Evolutionary conservation across 1,140 invertebrate species (phyloP), one percentile per base, ranked within the genome.

Genomic region (Lysiphlebus fabarum): DNA sequence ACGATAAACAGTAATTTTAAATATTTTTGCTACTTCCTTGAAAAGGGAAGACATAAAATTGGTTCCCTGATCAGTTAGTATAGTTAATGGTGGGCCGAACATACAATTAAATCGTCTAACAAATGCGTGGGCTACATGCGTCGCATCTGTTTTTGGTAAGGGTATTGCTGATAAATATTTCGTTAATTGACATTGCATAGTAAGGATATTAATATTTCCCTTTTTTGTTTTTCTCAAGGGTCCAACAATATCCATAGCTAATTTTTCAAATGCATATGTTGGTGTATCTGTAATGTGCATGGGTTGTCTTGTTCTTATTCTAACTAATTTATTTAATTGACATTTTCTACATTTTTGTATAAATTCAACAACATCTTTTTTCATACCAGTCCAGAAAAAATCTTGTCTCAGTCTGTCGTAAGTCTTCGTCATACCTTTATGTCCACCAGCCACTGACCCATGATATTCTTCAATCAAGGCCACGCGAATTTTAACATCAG

Each of bases 1-100:
- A 42, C 61, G 62, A 10, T 68, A 48, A 47, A 68, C 62, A 42
- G 62, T 61, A 34, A 67, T 71, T 58, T 49, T 60, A 49, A 70
- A 67, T 42, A 64, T 33, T 63, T 69, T 67, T 1, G 58, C 58
- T 11, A 69, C 12, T 49, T 61, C 7, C 55, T 63, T 64, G 7
- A 73, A 62, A 11, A 68, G 12, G 0, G 64, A 53, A 41, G 57
- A 62, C 1, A 58, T 58, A 40, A 73, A 71, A 53, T 72, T 65
- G 12, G 26, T 12, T 12, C 69, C 70, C 65, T 68, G 61, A 57
- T 74, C 70, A 0, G 70, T 66, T 33, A 73, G 14, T 8, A 71
- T 62, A 0, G 34, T 42, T 17, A 65, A 58, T 9, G 70, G 70
- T 7, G 68, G 61, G 12, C 67, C 67, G 60, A 65, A 73, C 5